Evolutionary conservation across 2,888 invertebrate species (phyloP), one percentile per base, ranked within the genome.

Genomic region (Drosophila parthenogenetica): DNA sequence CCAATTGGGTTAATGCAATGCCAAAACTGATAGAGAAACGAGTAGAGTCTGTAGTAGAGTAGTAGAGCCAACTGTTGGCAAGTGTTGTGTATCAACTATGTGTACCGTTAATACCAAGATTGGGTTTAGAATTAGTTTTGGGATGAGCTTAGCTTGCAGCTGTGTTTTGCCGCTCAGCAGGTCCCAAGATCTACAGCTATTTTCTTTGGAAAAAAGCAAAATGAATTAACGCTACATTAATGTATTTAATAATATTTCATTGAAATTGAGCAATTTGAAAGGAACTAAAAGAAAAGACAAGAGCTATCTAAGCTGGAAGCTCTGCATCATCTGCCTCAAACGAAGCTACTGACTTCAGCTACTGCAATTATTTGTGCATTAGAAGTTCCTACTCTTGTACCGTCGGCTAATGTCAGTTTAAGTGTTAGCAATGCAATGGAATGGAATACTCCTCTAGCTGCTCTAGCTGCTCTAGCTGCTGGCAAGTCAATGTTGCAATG

Each of bases 221-320:
- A 85, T 71, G 75, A 85, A 87, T 88, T 88, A 85, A 86, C 73
- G 89, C 81, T 79, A 81, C 84, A 76, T 87, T 88, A 83, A 88
- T 86, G 87, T 88, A 81, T 81, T 88, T 88, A 85, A 88, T 87
- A 84, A 88, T 86, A 87, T 85, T 85, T 88, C 87, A 86, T 81
- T 81, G 87, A 75, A 83, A 88, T 85, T 88, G 89, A 88, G 85
- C 84, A 88, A 85, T 85, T 79, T 79, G 54, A 69, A 76, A 69
- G 69, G 63, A 76, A 76, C 60, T 43, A 58, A 40, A 40, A 60
- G 58, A 42, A 17, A 19, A 64, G 50, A 35, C 35, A 35, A 35
- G 35, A 35, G 35, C 32, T 46, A 11, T 8, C 7, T 14, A 50
- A 64, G 40, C 45, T 64, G n/a, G 39, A 10, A 49, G 43, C 50